Conservation (phyloP, 2,797 vertebrate species). For the Gymnodraco acuticeps region DNA sequence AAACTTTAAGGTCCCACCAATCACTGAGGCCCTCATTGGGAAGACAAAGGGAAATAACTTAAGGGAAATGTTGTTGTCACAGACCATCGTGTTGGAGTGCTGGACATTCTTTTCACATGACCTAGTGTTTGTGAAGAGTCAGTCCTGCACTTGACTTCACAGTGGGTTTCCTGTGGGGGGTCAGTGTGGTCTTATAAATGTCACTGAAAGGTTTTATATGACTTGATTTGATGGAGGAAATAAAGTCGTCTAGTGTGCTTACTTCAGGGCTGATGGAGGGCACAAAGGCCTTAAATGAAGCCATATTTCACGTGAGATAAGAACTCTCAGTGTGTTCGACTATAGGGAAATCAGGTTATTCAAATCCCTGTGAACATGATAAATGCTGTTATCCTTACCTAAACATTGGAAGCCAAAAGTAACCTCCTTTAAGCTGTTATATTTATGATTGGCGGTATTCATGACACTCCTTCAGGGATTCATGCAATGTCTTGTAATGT, state of each 20-base stretch:
- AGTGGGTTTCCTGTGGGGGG: constrained; percentile 45
- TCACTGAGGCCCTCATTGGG: constrained; percentile 5
- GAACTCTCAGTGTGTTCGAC: constrained; percentile 1
- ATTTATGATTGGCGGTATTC: neutral
- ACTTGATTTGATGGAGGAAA: constrained; percentile 51
- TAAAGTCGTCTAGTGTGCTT: constrained; percentile 41
- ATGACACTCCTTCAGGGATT: constrained; percentile 18
- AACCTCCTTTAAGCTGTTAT: neutral
- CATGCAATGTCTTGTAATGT: constrained; percentile 33
- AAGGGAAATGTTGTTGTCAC: constrained; percentile 3
- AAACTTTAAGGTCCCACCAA: neutral
- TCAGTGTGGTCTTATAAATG: constrained; percentile 73
- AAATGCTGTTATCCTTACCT: too few species aligned
- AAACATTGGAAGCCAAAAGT: neutral
- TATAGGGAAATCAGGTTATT: too few species aligned
- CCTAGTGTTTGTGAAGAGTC: constrained; percentile 33
- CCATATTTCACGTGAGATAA: constrained; percentile 47
- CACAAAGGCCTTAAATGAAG: constrained; percentile 35
- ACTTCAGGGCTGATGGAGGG: constrained; percentile 26
- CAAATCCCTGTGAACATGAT: too few species aligned
- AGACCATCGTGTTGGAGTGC: constrained; percentile 9
- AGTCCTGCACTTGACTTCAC: constrained; percentile 51
- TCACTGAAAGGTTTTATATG: constrained; percentile 54
- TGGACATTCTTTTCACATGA: constrained; percentile 65
- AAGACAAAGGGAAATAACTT: neutral